phyloP scores from a whole-genome alignment of 2,888 invertebrate species.

The Phanerotoma sp. region DNA sequence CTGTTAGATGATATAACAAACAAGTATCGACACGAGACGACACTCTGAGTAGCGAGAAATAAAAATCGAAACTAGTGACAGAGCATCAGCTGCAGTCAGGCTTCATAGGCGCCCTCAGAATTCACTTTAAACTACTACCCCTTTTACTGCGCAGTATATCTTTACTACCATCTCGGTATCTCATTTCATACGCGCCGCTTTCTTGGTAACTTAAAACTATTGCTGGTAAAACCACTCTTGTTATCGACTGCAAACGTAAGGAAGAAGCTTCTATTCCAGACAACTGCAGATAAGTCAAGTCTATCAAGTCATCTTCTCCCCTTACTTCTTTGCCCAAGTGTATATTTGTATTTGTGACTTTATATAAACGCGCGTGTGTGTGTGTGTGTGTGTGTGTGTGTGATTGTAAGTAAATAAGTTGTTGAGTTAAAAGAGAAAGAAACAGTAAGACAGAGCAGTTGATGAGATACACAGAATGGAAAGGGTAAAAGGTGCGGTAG shows the following conservation, averaged over 20 bases:
- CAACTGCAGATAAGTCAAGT: constrained; percentile 17
- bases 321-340: neutral
- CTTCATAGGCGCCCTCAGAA: constrained; percentile 39
- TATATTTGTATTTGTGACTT: neutral
- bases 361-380: neutral
- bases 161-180: too few relatives aligned
- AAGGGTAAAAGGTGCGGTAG: neutral
- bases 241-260: constrained; percentile 4
- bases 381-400: neutral
- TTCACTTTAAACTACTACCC: neutral
- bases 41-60: neutral
- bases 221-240: constrained; percentile 29
- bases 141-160: neutral
- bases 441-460: constrained; percentile 1
- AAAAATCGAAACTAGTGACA: neutral
- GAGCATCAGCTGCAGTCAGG: constrained; percentile 33
- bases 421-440: neutral
- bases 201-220: constrained; percentile 40
- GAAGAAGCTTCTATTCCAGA: neutral
- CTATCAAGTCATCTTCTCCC: neutral
- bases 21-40: neutral
- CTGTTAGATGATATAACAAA: neutral
- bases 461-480: neutral
- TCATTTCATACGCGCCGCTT: constrained; percentile 40
- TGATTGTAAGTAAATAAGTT: neutral